A percentile compares a stretch with the other conserved stretches of the same genome.
Evolutionary conservation across 2,797 vertebrate genomes (phyloP).

Genomic region (Sphenopsis melanotis): DNA sequence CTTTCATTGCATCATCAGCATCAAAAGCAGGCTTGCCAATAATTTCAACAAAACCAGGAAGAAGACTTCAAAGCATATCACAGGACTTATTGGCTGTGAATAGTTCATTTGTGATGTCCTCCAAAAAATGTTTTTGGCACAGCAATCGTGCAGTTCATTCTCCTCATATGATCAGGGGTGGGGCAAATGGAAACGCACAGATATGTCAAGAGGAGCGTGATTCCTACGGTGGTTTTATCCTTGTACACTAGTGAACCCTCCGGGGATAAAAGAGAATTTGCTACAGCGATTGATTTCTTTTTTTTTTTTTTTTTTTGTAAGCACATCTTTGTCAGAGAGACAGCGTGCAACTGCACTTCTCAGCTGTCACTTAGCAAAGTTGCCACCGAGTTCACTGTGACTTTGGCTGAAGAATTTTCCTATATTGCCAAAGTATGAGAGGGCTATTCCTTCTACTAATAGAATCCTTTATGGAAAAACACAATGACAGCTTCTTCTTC

Average conservation of each 20-base stretch:
- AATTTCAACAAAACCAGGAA: not conserved
- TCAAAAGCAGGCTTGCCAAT: not conserved
- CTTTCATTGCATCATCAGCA: not conserved
- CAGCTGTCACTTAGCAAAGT: not conserved
- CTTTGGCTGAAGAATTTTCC: not conserved
- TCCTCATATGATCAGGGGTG: not conserved
- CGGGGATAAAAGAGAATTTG: not conserved
- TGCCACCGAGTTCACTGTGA: rapidly evolving
- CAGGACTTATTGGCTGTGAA: not conserved
- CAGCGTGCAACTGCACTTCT: not conserved
- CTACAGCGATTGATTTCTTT: not conserved
- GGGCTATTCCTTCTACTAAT: not conserved
- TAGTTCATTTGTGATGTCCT: not conserved
- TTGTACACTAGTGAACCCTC: not conserved
- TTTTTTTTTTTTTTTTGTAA: not conserved
- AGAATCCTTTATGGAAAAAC: not conserved
- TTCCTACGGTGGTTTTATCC: not conserved
- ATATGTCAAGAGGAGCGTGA: not conserved
- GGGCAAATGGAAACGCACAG: not conserved
- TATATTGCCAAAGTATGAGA: not conserved
- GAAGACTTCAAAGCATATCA: not conserved
- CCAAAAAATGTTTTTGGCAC: not conserved
- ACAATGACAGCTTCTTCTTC: not conserved
- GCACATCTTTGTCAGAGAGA: not conserved
- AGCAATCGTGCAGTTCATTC: rapidly evolving